Evolutionary conservation across 37 sponge, comb jelly and placozoan species (phyloP).

Genomic region (Spongia lamella): DNA sequence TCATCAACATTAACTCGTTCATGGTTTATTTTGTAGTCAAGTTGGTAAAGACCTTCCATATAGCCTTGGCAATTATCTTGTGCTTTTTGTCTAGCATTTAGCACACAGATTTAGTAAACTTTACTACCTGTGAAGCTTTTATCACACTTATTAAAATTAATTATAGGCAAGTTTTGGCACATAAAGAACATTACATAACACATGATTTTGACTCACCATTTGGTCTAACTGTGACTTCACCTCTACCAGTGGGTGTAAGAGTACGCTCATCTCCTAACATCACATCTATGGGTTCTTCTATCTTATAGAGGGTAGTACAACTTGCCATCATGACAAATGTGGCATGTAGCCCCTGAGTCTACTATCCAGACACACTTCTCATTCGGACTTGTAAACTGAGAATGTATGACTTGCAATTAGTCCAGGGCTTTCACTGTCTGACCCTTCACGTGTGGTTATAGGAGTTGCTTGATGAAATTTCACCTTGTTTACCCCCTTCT

Average conservation of each 20-base stretch:
- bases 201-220: constrained; percentile 19
- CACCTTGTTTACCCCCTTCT: constrained; percentile 6
- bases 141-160: constrained; percentile 46
- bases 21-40: too few relatives aligned
- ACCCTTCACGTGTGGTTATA: background rate
- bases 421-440: constrained; percentile 23
- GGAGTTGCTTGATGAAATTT: background rate
- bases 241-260: constrained; percentile 14
- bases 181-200: constrained; percentile 52
- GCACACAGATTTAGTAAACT: constrained; percentile 32
- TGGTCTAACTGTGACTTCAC: constrained; percentile 26
- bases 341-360: constrained; percentile 64
- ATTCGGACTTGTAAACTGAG: constrained; percentile 10
- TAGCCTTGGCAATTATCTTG: constrained; percentile 28
- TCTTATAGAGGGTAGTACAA: too few relatives aligned
- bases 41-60: too few relatives aligned
- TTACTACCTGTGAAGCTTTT: constrained; percentile 22
- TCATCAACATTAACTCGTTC: too few relatives aligned
- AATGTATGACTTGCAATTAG: background rate
- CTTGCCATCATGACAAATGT: too few relatives aligned
- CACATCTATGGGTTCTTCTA: too few relatives aligned
- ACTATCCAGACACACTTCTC: constrained; percentile 38
- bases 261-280: constrained; percentile 47
- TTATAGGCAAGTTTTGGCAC: constrained; percentile 52
- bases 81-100: constrained; percentile 15